Percentiles rank a stretch among this genome's conserved stretches.
phyloP scores from a whole-genome alignment of 2,797 vertebrate genomes.

The Acipenser ruthenus region DNA sequence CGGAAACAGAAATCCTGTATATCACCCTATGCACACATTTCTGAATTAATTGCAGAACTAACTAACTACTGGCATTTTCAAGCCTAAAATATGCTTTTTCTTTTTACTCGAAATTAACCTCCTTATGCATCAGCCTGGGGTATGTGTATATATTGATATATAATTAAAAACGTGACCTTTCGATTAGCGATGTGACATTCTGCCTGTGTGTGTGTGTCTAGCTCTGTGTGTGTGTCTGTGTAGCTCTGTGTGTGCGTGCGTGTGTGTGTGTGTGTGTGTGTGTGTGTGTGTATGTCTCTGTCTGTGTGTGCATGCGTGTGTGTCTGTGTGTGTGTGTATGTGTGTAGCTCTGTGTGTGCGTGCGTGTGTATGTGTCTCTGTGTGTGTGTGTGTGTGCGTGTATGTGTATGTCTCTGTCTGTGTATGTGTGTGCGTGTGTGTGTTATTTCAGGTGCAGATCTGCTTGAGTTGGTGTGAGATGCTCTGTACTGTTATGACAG shows the following conservation, averaged over 20 bases:
- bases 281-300: slow-evolving; percentile 3
- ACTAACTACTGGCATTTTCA: no score
- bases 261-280: slow-evolving; percentile 1
- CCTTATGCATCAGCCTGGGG: no score
- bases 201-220: slow-evolving; percentile 18
- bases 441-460: slow-evolving; percentile 1
- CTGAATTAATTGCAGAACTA: no score
- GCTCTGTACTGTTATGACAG: no score
- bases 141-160: no score
- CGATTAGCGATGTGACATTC: background rate
- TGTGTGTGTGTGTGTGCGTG: background rate
- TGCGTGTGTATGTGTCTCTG: slow-evolving; percentile 2
- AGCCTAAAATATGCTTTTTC: no score
- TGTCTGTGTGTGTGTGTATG: slow-evolving; percentile 10
- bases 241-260: slow-evolving; percentile 23
- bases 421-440: slow-evolving; percentile 4
- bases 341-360: background rate
- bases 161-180: no score
- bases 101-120: no score
- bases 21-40: no score
- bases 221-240: slow-evolving; percentile 11
- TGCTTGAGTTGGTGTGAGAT: no score
- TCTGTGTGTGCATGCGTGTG: slow-evolving; percentile 8
- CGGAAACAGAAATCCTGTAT: no score
- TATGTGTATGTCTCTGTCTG: background rate